Conservation (phyloP, 2,797 vertebrate genomes). For the Chelon labrosus region DNA sequence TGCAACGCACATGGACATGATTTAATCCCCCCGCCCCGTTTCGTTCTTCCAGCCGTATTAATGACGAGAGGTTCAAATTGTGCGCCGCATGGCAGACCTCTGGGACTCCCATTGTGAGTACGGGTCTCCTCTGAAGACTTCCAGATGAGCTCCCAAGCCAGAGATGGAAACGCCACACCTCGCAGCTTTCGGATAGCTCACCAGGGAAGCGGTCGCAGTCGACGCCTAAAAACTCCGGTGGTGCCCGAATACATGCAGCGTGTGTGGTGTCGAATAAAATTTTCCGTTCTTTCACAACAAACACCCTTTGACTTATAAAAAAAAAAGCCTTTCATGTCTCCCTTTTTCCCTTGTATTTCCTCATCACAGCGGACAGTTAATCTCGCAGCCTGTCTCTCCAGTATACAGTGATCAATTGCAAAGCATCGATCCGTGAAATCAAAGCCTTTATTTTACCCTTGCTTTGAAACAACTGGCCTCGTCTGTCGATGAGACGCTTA, state of each 20-base stretch:
- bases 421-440: conserved; percentile 77
- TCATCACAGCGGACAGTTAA: conserved; percentile 59
- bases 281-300: conserved; percentile 49
- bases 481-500: conserved; percentile 29
- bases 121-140: conserved; percentile 70
- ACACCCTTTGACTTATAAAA: conserved; percentile 66
- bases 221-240: conserved; percentile 38
- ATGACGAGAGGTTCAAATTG: conserved; percentile 55
- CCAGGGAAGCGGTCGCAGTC: conserved; percentile 30
- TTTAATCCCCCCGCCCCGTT: conserved; percentile 43
- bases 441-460: conserved; percentile 64
- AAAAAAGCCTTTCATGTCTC: conserved; percentile 71
- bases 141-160: conserved; percentile 70
- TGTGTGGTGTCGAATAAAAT: conserved; percentile 38
- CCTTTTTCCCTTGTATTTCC: conserved; percentile 46
- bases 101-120: conserved; percentile 52
- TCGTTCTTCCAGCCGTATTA: conserved; percentile 54
- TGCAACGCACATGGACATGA: conserved; percentile 43
- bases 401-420: conserved; percentile 66
- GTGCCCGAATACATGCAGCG: conserved; percentile 52
- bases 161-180: conserved; percentile 62
- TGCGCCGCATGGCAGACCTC: conserved; percentile 50
- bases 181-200: conserved; percentile 35
- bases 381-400: conserved; percentile 54
- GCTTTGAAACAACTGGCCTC: conserved; percentile 36